phyloP scores from a whole-genome alignment of 2,797 vertebrate species.

The Hydrophis major region DNA sequence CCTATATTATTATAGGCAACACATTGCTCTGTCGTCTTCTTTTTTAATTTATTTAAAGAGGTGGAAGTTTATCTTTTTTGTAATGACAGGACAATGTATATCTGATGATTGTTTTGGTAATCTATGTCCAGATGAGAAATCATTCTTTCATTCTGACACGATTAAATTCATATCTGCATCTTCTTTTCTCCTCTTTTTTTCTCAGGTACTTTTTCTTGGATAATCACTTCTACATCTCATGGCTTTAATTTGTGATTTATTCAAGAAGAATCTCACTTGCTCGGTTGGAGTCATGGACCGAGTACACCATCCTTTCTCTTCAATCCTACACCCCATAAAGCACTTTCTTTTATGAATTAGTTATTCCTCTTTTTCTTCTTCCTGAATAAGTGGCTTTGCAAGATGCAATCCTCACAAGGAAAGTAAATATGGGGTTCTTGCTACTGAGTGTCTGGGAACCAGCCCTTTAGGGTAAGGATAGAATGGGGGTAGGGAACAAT shows the following conservation, averaged over 20 bases:
- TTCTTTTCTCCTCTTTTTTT: not conserved
- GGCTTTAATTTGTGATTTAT: not conserved
- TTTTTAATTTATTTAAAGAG: not conserved
- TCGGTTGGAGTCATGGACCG: not conserved
- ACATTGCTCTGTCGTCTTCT: not conserved
- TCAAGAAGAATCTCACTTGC: not conserved
- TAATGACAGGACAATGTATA: not conserved
- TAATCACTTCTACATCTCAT: not conserved
- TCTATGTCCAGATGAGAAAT: not conserved
- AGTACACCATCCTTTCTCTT: not conserved
- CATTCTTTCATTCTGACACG: not conserved
- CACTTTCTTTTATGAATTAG: not conserved
- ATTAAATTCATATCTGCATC: not conserved
- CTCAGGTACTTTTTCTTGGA: not conserved
- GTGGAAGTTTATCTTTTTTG: not conserved
- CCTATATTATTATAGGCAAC: not conserved
- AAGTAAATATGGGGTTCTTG: not conserved
- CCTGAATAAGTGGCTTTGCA: not conserved
- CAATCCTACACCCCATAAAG: not conserved
- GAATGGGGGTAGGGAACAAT: not conserved
- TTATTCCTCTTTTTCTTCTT: not conserved
- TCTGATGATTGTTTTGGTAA: not conserved
- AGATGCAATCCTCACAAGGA: not conserved
- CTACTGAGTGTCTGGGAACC: constrained; percentile 21
- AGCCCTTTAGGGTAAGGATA: constrained; percentile 6